Conservation (phyloP, 2,797 vertebrate species). For the Carduelis carduelis region DNA sequence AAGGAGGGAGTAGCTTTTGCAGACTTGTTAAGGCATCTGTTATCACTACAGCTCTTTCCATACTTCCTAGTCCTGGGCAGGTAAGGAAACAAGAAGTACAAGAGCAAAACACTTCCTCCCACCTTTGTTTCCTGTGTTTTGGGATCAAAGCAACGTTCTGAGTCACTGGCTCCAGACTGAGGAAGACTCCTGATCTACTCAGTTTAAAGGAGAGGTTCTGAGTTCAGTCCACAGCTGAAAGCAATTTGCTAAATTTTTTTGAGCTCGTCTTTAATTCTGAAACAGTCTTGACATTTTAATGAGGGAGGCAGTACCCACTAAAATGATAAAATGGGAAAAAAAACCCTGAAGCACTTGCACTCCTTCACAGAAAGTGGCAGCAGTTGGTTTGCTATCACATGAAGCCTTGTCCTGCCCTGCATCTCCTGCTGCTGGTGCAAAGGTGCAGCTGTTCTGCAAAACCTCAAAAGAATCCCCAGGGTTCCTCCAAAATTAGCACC, state of each 20-base stretch:
- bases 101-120: neutral
- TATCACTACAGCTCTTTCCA: neutral
- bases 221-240: neutral
- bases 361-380: neutral
- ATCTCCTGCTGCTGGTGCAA: neutral
- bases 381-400: neutral
- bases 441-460: neutral
- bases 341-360: neutral
- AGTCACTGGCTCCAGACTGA: neutral
- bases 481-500: neutral
- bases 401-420: neutral
- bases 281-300: neutral
- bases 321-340: neutral
- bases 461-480: neutral
- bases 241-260: neutral
- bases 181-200: neutral
- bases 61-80: neutral
- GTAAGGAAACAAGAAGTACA: neutral
- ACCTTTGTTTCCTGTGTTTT: neutral
- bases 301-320: rapidly evolving
- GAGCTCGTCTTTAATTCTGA: neutral
- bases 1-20: neutral
- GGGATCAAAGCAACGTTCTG: neutral
- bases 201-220: neutral
- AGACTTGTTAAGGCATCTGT: neutral